Base-by-base conservation (phyloP, 2,797 vertebrate species). In the Garrulus glandarius region DNA sequence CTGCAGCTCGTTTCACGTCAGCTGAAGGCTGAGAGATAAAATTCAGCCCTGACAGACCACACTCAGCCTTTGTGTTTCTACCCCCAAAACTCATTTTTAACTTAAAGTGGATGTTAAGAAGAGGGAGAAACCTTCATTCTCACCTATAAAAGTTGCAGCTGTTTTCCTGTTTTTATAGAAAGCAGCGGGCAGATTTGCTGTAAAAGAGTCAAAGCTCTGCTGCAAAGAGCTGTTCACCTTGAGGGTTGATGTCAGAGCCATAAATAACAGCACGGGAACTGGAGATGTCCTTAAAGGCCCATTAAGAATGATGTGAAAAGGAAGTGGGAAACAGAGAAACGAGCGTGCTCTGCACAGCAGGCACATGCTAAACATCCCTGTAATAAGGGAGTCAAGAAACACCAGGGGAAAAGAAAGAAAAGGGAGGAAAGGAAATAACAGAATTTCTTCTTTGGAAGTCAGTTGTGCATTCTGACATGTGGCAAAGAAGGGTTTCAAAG, bases 111-210 rank as follows among this genome's bases (percentile, higher is more conserved):
- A 14, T 1, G 5, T 68, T 49, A 56, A 82, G 90, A 43, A n/a
- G 84, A 64, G 78, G 76, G 50, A 93, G 84, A 95, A 95, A 60
- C 60, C 86, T 96, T 75, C 88, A 3, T 92, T 90, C 93, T 93
- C 93, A 77, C 96, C 95, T 96, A 95, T 96, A 96, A 96, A 96
- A 96, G 67, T 37, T 76, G 96, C 95, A 97, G 95, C 95, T 97
- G 90, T 71, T 89, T 97, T 97, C 96, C 96, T 96, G 95, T 97
- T 97, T 97, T 96, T 92, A 96, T 93, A 96, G 93, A 96, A 95
- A 97, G 92, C 93, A 95, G 93, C 47, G 26, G 75, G 94, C 80
- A 92, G 95, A 89, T 91, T 44, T 84, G 87, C 94, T 89, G 71
- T 92, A 61, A 75, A 92, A 89, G 81, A 92, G 91, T 21, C 91